Percentiles rank a stretch among this genome's conserved stretches.
Conservation (phyloP, 2,113 vertebrate species). For the Sylvietta virens region DNA sequence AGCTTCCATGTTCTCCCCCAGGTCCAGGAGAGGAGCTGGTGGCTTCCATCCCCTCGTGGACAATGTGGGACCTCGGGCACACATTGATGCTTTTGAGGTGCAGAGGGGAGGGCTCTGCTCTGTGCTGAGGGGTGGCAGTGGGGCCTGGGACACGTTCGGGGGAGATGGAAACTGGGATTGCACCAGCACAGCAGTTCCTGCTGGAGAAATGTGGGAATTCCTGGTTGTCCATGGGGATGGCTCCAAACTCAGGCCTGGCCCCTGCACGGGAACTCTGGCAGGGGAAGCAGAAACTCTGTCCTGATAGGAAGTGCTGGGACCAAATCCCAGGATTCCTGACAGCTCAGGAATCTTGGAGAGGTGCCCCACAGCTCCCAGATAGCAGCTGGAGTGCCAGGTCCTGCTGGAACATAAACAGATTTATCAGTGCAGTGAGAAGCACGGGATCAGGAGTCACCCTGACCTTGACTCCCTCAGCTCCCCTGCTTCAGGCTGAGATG, state of each 20-base stretch:
- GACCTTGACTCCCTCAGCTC: neutral
- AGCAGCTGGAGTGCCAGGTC: neutral
- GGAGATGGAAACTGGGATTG: neutral
- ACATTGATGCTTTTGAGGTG: neutral
- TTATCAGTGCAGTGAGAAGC: neutral
- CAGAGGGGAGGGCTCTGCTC: neutral
- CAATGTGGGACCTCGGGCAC: fast-evolving
- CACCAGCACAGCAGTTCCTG: neutral
- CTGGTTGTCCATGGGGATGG: fast-evolving
- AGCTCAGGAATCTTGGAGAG: neutral
- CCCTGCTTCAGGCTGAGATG: neutral
- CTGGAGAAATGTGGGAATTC: neutral
- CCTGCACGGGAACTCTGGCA: neutral
- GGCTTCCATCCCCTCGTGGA: fast-evolving
- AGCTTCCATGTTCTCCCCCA: fast-evolving
- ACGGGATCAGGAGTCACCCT: neutral
- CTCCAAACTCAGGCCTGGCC: neutral
- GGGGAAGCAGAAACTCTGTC: neutral
- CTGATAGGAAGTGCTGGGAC: neutral
- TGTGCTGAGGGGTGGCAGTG: neutral
- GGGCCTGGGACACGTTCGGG: neutral
- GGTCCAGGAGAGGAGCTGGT: neutral
- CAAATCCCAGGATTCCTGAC: neutral
- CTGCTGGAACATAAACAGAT: fast-evolving
- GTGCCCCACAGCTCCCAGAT: neutral